A percentile compares a stretch with the other conserved stretches of the same genome.
These are phyloP conservation scores for Stenodera caucasica DNA, from an alignment of 2,888 invertebrate species.

Conservation along the genomic window DNA sequence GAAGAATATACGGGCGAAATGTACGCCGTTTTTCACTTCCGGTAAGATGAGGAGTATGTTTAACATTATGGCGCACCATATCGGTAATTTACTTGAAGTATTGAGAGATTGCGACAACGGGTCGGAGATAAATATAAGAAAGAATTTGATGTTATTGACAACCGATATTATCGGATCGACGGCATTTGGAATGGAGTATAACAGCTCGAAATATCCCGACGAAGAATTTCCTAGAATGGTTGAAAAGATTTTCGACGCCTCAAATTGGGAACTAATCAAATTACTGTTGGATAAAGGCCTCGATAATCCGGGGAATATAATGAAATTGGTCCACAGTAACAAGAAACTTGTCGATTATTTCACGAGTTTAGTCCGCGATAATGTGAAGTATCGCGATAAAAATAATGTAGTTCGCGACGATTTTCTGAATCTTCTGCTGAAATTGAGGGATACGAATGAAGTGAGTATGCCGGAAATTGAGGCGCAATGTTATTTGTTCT, in stretches of 20 bases:
- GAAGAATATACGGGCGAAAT: conserved; percentile 2
- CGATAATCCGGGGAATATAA: conserved; percentile 17
- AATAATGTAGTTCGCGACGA: conserved; percentile 13
- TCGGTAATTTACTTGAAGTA: no score
- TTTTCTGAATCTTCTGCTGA: conserved; percentile 12
- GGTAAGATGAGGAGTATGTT: conserved; percentile 8
- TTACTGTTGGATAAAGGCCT: no score
- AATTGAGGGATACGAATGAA: conserved; percentile 14
- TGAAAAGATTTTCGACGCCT: conserved; percentile 10
- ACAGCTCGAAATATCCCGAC: conserved; percentile 15
- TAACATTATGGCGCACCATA: not conserved
- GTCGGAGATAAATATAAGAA: no score
- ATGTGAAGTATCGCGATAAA: conserved; percentile 13
- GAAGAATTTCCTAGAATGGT: conserved; percentile 5
- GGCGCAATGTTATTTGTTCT: conserved; percentile 15
- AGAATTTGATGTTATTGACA: no score
- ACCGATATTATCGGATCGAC: conserved; percentile 8
- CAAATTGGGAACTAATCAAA: conserved; percentile 11
- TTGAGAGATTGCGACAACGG: no score
- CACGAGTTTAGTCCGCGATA: conserved; percentile 1
- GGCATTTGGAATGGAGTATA: conserved; percentile 16
- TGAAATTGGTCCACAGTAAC: conserved; percentile 7
- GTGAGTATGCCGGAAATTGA: conserved; percentile 14
- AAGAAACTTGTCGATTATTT: conserved; percentile 8
- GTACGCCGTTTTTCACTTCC: conserved; percentile 4